These are phyloP conservation scores for Magallana ariakensis DNA, from an alignment of 1,140 invertebrate species.

Conservation along the genomic window DNA sequence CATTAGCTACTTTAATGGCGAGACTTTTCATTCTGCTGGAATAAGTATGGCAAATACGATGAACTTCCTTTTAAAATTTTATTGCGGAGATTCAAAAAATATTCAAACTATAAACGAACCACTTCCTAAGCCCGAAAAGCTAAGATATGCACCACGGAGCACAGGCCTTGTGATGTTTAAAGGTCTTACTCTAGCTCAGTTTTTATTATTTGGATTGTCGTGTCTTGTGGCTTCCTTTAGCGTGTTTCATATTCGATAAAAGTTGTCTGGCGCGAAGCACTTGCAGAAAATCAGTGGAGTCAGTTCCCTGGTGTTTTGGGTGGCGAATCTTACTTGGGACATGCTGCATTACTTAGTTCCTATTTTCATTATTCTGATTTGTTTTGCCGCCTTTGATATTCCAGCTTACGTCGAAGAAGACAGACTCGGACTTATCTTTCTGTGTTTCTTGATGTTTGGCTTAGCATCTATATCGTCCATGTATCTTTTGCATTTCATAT, in stretches of 20 bases:
- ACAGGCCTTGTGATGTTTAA: conserved; percentile 42
- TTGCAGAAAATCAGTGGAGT: conserved; percentile 67
- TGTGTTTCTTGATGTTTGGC: conserved; percentile 58
- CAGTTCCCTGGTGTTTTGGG: conserved; percentile 60
- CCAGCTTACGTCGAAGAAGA: conserved; percentile 45
- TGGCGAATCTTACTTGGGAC: conserved; percentile 65
- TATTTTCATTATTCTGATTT: conserved; percentile 58
- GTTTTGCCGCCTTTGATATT: conserved; percentile 59
- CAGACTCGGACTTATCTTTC: conserved; percentile 53
- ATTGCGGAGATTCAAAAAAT: conserved; percentile 35
- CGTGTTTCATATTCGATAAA: conserved; percentile 85
- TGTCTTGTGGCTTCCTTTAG: conserved; percentile 86
- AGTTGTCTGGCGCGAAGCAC: conserved; percentile 74
- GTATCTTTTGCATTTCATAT: conserved; percentile 59
- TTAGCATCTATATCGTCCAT: conserved; percentile 53
- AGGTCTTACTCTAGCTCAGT: conserved; percentile 79
- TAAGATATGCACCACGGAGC: not conserved
- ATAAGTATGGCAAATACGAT: conserved; percentile 82
- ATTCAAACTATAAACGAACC: conserved; percentile 56
- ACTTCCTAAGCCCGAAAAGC: conserved; percentile 40
- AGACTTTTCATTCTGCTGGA: conserved; percentile 85
- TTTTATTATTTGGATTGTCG: conserved; percentile 82
- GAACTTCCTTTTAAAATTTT: conserved; percentile 81
- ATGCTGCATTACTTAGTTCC: conserved; percentile 65
- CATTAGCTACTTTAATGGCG: conserved; percentile 79